Conservation (phyloP, 2,113 vertebrate genomes). For the Aphyosemion australe region DNA sequence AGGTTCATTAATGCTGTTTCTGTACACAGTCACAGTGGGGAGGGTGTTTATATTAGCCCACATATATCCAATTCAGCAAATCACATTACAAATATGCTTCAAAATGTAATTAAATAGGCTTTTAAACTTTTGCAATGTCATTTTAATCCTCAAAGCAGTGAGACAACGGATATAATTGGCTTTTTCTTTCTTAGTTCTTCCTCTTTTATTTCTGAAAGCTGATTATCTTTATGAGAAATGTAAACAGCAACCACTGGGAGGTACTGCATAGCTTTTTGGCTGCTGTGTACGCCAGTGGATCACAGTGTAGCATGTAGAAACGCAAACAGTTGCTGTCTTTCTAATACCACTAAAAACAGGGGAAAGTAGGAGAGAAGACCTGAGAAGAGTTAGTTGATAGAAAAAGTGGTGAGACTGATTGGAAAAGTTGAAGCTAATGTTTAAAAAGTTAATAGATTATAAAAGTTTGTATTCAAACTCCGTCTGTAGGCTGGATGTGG, state of each 20-base stretch:
- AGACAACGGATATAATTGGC: constrained; percentile 16
- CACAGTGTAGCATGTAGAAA: constrained; percentile 62
- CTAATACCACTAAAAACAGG: constrained; percentile 4
- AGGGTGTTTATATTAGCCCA: constrained; percentile 19
- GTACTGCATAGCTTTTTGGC: constrained; percentile 60
- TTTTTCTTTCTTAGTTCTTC: constrained; percentile 16
- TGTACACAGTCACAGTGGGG: constrained; percentile 41
- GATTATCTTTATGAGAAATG: constrained; percentile 27
- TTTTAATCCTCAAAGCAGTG: constrained; percentile 27
- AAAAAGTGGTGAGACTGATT: neutral
- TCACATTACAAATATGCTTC: constrained; percentile 4
- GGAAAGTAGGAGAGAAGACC: constrained; percentile 34
- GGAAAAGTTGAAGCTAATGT: neutral
- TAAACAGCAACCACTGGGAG: constrained; percentile 40
- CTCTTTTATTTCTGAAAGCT: constrained; percentile 13
- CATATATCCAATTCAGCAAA: constrained; percentile 17
- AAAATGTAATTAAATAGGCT: constrained; percentile 18
- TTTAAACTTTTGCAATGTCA: constrained; percentile 18
- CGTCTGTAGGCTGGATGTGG: neutral
- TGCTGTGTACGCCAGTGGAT: constrained; percentile 40
- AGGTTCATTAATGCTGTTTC: constrained; percentile 4
- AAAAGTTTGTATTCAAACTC: neutral
- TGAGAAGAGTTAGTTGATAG: constrained; percentile 39
- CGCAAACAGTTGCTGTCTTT: constrained; percentile 9
- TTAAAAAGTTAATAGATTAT: constrained; percentile 5